phyloP scores from a whole-genome alignment of 2,113 vertebrate genomes.

The Puntigrus tetrazona region DNA sequence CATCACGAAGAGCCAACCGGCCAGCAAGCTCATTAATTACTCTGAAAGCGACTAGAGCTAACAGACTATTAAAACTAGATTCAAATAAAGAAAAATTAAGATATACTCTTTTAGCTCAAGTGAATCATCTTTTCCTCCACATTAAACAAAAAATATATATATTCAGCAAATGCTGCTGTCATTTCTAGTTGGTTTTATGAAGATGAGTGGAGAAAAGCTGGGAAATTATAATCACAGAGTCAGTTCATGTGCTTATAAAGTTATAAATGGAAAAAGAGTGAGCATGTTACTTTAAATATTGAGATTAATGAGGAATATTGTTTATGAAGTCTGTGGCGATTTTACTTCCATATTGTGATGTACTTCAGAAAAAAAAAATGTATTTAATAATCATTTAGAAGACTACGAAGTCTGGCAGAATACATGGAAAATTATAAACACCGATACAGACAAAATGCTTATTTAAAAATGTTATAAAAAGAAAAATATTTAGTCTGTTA shows the following conservation, averaged over 20 bases:
- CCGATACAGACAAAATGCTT: not conserved
- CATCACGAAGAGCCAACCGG: conserved; percentile 61
- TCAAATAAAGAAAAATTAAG: conserved; percentile 53
- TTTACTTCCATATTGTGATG: no score
- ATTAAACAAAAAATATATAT: no score
- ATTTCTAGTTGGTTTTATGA: conserved; percentile 32
- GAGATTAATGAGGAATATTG: no score
- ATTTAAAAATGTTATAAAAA: not conserved
- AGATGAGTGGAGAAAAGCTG: not conserved
- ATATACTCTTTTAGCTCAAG: conserved; percentile 51
- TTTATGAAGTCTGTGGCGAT: no score
- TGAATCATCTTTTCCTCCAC: conserved; percentile 49
- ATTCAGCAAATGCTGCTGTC: not conserved
- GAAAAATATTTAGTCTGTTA: not conserved
- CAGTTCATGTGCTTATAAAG: not conserved
- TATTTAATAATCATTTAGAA: no score
- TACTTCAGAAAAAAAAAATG: no score
- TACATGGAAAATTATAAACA: not conserved
- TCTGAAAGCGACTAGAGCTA: conserved; percentile 63
- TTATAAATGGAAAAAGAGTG: not conserved
- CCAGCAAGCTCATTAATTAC: conserved; percentile 71
- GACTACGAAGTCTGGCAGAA: no score
- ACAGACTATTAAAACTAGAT: conserved; percentile 68
- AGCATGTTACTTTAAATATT: not conserved
- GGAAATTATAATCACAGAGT: not conserved